Percentiles rank a stretch among this genome's conserved stretches.
Evolutionary conservation across 2,797 vertebrate genomes (phyloP).

Genomic region (Spatula clypeata): DNA sequence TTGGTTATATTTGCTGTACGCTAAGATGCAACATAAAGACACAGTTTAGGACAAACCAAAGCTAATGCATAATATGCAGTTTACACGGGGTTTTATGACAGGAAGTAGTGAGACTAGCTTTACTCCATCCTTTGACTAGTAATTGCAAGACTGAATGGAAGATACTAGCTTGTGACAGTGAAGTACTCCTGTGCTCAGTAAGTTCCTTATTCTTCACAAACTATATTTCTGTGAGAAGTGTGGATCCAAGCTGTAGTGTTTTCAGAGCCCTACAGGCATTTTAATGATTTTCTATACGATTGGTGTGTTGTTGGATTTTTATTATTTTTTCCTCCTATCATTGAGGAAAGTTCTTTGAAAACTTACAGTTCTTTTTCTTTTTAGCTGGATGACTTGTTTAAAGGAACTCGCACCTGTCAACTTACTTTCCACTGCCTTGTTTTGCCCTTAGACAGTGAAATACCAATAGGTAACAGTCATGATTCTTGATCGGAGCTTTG

Average conservation of each 20-base stretch:
- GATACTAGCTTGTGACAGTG: not conserved
- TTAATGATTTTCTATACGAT: not conserved
- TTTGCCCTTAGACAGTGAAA: conserved; percentile 20
- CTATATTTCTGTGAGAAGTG: not conserved
- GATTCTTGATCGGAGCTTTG: not conserved
- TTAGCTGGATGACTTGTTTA: too few species aligned
- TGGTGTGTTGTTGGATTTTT: not conserved
- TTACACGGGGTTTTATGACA: not conserved
- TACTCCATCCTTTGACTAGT: not conserved
- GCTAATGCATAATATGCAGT: not conserved
- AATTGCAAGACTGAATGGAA: not conserved
- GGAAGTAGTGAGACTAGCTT: not conserved
- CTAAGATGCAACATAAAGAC: not conserved
- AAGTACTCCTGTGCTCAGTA: not conserved
- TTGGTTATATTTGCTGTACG: not conserved
- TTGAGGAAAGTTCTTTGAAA: not conserved
- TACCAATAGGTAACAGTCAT: not conserved
- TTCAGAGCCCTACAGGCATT: not conserved
- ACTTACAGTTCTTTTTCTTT: not conserved
- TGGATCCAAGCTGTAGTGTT: not conserved
- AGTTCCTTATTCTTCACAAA: not conserved
- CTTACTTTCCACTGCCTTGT: not conserved
- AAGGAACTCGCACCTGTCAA: not conserved
- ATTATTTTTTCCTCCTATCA: not conserved
- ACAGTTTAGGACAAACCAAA: not conserved